These are phyloP conservation scores for Corythornis madagascariensis DNA, from an alignment of 2,113 vertebrate species.

Conservation along the genomic window DNA sequence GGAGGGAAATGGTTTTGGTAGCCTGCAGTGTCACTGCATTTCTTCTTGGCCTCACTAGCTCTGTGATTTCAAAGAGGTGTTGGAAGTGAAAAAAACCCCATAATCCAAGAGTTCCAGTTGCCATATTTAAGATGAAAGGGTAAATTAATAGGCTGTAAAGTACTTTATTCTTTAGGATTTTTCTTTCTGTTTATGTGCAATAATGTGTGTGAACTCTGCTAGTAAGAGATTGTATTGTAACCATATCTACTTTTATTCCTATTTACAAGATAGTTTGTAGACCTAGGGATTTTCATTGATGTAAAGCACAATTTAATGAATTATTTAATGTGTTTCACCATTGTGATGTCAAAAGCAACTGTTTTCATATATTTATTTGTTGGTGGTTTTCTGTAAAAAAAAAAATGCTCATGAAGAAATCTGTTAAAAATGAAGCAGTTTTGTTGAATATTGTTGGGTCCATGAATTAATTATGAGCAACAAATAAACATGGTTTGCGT, in stretches of 20 bases:
- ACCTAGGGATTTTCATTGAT: slow-evolving; percentile 73
- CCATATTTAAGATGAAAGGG: slow-evolving; percentile 71
- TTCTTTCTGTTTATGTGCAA: slow-evolving; percentile 77
- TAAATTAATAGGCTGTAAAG: slow-evolving; percentile 72
- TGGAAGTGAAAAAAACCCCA: slow-evolving; percentile 18
- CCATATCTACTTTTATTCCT: slow-evolving; percentile 74
- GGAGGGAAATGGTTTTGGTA: not conserved
- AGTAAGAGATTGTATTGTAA: slow-evolving; percentile 74
- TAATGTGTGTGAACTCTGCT: slow-evolving; percentile 76
- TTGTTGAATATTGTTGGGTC: slow-evolving; percentile 61
- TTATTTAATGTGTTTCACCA: slow-evolving; percentile 80
- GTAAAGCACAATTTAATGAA: slow-evolving; percentile 82
- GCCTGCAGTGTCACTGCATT: not conserved
- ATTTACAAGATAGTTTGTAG: slow-evolving; percentile 78
- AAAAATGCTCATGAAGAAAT: slow-evolving; percentile 63
- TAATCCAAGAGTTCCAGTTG: slow-evolving; percentile 39
- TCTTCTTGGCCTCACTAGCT: slow-evolving; percentile 8
- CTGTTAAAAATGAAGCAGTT: slow-evolving; percentile 67
- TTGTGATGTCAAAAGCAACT: slow-evolving; percentile 76
- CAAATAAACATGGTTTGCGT: slow-evolving; percentile 64
- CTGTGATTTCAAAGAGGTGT: slow-evolving; percentile 44
- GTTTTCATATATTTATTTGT: slow-evolving; percentile 73
- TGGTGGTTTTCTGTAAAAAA: slow-evolving; percentile 65
- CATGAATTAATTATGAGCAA: slow-evolving; percentile 57
- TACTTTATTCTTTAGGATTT: slow-evolving; percentile 67